These are phyloP conservation scores for Rhorus exstirpatorius DNA, from an alignment of 2,888 invertebrate species.

Conservation along the genomic window DNA sequence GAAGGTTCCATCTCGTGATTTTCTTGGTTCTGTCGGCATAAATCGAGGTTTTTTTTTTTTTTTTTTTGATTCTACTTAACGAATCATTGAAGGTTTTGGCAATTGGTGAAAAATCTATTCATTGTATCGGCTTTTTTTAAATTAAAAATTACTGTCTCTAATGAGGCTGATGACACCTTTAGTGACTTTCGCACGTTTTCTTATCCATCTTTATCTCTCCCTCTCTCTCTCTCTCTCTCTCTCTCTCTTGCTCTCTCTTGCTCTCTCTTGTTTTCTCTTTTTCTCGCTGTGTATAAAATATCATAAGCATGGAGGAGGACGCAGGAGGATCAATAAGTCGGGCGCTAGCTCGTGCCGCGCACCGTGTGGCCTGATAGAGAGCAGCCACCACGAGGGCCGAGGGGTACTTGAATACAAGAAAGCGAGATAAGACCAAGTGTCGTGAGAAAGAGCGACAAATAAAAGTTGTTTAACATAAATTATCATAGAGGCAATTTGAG, in stretches of 20 bases:
- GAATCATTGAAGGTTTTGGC: no score
- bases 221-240: conserved; percentile 9
- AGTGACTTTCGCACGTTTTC: conserved; percentile 31
- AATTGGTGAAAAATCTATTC: background rate
- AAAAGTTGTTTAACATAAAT: background rate
- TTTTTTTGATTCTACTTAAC: conserved; percentile 9
- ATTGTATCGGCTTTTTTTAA: background rate
- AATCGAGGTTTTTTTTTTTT: conserved; percentile 12
- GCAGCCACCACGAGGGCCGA: conserved; percentile 19
- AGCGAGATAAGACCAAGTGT: background rate
- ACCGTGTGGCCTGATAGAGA: conserved; percentile 59
- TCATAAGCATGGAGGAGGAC: conserved; percentile 68
- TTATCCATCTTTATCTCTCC: conserved; percentile 27
- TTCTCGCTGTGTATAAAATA: conserved; percentile 71
- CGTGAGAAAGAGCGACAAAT: conserved; percentile 30
- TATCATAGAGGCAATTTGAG: background rate
- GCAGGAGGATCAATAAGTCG: conserved; percentile 84
- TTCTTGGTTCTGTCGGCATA: conserved; percentile 62
- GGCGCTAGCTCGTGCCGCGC: conserved; percentile 74
- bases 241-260: conserved; percentile 34
- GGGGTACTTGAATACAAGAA: conserved; percentile 27
- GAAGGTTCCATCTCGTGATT: conserved; percentile 82
- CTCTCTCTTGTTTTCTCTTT: conserved; percentile 37
- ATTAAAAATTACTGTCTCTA: no score
- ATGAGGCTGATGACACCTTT: no score